These are phyloP conservation scores for Kryptopterus vitreolus DNA, from an alignment of 2,797 vertebrate species.

Conservation along the genomic window DNA sequence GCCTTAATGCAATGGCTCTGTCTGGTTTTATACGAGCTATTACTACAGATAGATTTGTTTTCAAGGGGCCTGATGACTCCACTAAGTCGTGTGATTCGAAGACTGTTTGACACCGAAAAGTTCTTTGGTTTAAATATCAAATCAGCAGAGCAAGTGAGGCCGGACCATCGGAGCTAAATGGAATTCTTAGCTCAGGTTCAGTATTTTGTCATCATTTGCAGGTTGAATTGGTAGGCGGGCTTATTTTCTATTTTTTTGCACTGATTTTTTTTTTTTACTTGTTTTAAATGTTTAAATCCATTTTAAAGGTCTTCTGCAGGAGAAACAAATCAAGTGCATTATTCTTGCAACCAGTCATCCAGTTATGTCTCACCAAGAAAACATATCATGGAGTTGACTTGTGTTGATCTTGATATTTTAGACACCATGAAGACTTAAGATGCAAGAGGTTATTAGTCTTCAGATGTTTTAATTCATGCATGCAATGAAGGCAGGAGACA, in stretches of 20 bases:
- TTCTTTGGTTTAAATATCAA: slow-evolving; percentile 72
- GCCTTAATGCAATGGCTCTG: slow-evolving; percentile 65
- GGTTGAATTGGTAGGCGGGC: background rate
- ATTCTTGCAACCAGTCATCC: background rate
- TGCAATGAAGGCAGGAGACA: no score
- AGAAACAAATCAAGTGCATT: background rate
- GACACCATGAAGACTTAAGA: background rate
- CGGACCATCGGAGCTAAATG: slow-evolving; percentile 47
- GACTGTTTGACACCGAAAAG: slow-evolving; percentile 56
- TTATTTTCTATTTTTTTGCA: background rate
- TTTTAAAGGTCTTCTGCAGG: background rate
- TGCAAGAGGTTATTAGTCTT: background rate
- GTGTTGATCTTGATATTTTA: background rate
- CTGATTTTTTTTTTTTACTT: background rate
- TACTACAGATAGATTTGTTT: slow-evolving; percentile 85
- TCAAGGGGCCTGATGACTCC: slow-evolving; percentile 77
- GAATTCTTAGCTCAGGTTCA: slow-evolving; percentile 51
- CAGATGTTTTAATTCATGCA: background rate
- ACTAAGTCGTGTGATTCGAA: slow-evolving; percentile 58
- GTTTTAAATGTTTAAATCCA: background rate
- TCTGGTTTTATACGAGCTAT: slow-evolving; percentile 82
- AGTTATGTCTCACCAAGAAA: background rate
- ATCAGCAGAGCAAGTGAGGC: slow-evolving; percentile 68
- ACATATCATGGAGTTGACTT: background rate
- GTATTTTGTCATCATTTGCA: slow-evolving; percentile 19